These are phyloP conservation scores for Enteromius unitaeniatus DNA, from an alignment of 2,797 vertebrate species.

Conservation along the genomic window DNA sequence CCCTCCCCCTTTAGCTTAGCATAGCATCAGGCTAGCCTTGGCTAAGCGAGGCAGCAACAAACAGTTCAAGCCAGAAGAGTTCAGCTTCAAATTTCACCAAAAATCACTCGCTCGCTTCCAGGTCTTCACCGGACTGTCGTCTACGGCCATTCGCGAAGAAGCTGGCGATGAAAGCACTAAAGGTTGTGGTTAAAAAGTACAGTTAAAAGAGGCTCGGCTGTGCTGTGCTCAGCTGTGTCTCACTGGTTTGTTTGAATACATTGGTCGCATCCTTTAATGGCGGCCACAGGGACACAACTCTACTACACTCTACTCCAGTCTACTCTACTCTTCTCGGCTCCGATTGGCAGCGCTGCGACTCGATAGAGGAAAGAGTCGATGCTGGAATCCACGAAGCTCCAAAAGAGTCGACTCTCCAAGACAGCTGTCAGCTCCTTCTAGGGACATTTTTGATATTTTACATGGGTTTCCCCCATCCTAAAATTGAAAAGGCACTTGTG, in stretches of 20 bases:
- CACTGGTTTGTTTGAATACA: constrained; percentile 90
- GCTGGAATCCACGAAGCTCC: constrained; percentile 21
- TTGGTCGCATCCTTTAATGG: constrained; percentile 99
- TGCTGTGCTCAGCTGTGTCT: constrained; percentile 73
- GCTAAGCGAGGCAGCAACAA: constrained; percentile 77
- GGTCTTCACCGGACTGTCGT: constrained; percentile 61
- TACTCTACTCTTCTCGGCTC: constrained; percentile 43
- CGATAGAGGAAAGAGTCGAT: constrained; percentile 53
- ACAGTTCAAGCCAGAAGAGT: constrained; percentile 68
- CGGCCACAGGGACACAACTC: constrained; percentile 92
- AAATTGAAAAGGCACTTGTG: background rate
- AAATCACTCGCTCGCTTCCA: constrained; percentile 68
- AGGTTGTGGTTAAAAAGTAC: constrained; percentile 51
- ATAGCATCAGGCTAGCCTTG: constrained; percentile 69
- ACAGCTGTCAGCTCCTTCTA: constrained; percentile 10
- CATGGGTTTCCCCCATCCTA: background rate
- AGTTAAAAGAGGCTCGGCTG: constrained; percentile 63
- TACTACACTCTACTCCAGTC: constrained; percentile 32
- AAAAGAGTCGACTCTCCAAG: constrained; percentile 38
- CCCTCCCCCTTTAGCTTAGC: constrained; percentile 81
- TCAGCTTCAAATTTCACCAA: constrained; percentile 69
- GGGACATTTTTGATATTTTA: constrained; percentile 18
- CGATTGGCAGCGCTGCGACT: constrained; percentile 55
- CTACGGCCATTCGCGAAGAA: constrained; percentile 49
- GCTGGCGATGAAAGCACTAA: constrained; percentile 32